Percentiles rank a stretch among this genome's conserved stretches.
Evolutionary conservation across 2,888 invertebrate genomes (phyloP).

Genomic region (Drosophila mimetica): DNA sequence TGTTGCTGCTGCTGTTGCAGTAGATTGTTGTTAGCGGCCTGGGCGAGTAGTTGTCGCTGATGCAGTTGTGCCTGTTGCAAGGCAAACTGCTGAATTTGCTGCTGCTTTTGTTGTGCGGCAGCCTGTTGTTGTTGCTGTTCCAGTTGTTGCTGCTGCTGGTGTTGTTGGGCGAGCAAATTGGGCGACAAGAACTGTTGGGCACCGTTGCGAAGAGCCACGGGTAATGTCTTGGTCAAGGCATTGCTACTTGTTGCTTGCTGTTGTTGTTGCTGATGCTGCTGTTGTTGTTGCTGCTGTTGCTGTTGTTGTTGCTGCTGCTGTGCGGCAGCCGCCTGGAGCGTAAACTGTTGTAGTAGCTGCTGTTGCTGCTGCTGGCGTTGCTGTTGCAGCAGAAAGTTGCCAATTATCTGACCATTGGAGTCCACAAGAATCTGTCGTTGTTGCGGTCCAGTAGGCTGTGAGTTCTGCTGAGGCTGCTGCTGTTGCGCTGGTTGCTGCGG

Average conservation of each 20-base stretch:
- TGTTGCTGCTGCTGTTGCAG: constrained; percentile 65
- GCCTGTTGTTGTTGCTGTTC: constrained; percentile 66
- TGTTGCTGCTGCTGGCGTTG: constrained; percentile 66
- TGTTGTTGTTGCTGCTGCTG: constrained; percentile 66
- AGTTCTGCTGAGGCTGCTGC: constrained; percentile 39
- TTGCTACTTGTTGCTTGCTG: constrained; percentile 71
- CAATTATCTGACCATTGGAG: constrained; percentile 83
- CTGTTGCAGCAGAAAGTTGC: constrained; percentile 79
- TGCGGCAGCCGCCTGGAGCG: constrained; percentile 61
- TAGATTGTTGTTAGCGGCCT: constrained; percentile 72
- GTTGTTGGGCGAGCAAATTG: constrained; percentile 62
- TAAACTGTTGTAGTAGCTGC: constrained; percentile 62
- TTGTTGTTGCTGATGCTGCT: constrained; percentile 55
- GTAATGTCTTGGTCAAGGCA: constrained; percentile 61
- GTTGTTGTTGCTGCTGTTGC: constrained; percentile 67
- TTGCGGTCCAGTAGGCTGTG: constrained; percentile 34
- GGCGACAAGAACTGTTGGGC: constrained; percentile 68
- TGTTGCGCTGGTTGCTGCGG: constrained; percentile 29
- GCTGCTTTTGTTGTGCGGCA: constrained; percentile 57
- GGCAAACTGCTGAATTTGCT: constrained; percentile 80
- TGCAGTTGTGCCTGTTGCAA: constrained; percentile 71
- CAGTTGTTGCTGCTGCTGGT: constrained; percentile 64
- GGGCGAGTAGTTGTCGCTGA: constrained; percentile 72
- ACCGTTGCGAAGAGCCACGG: constrained; percentile 76
- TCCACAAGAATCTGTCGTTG: constrained; percentile 81